Evolutionary conservation across 1,140 invertebrate genomes (phyloP), one percentile per base, ranked within the genome.

Genomic region (Drosophila orena): DNA sequence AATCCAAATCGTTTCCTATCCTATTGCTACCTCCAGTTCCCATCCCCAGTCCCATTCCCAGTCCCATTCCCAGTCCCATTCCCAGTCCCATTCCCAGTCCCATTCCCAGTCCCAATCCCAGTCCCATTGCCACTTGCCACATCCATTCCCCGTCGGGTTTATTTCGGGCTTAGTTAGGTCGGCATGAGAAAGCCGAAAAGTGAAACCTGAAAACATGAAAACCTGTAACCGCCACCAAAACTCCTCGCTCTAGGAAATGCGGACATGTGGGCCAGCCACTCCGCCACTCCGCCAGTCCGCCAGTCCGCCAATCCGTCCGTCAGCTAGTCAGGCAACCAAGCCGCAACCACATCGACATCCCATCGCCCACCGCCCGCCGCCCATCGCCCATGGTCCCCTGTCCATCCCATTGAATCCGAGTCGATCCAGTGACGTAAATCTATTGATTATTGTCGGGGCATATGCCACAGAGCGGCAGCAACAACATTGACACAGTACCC

Each of bases 361-460:
- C n/a, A 27, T 4, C 12, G 22, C 34, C 34, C 35, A 50, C 14
- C 0, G 30, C 30, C 30, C 27, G 3, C 8, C 2, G 27, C 27
- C 27, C 27, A 7, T 8, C 8, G 27, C 27, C 27, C 27, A 30
- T 4, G 3, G 5, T 24, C 22, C 24, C 24, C 11, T 20, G n/a
- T n/a, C 30, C 34, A 55, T 17, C 4, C 37, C 49, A 65, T n/a
- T 34, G 15, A 43, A 6, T 22, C 40, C 52, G 12, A 17, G 24
- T 15, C 61, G 47, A 74, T 86, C 61, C 78, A 86, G 78, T 86
- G 81, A 86, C 83, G 81, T 68, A 86, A 81, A 81, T 74, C 74
- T 86, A 86, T 86, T 86, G 81, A 86, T 86, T 86, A 81, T 81
- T 85, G 64, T 58, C 73, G 62, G 53, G 79, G 62, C 79, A 81